Evolutionary conservation across 2,888 invertebrate genomes (phyloP).

Genomic region (Bombylius major): DNA sequence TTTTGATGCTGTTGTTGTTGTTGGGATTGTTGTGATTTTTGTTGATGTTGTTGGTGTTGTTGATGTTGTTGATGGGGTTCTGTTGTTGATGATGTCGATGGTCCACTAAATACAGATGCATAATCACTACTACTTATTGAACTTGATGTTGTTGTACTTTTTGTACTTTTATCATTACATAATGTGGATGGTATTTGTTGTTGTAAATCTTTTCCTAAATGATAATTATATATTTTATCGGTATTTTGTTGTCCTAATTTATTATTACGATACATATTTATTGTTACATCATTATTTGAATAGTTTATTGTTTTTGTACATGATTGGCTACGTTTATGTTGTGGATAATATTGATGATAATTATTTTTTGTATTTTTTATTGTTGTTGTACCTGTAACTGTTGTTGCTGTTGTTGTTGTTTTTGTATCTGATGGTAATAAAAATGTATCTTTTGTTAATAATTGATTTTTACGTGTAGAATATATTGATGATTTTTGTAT

Average conservation of each 20-base stretch:
- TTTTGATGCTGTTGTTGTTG: neutral
- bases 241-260: neutral
- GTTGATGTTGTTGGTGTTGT: neutral
- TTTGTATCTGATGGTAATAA: too few relatives aligned
- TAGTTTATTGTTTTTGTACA: slow-evolving; percentile 18
- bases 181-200: neutral
- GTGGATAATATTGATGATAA: neutral
- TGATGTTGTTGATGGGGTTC: slow-evolving; percentile 1
- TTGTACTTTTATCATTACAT: slow-evolving; percentile 18
- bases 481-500: neutral
- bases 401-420: too few relatives aligned
- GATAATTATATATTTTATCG: neutral
- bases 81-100: slow-evolving; percentile 12
- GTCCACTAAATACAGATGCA: slow-evolving; percentile 35
- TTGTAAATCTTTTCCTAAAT: neutral
- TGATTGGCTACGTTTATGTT: slow-evolving; percentile 29
- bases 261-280: too few relatives aligned
- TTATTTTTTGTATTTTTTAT: neutral
- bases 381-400: too few relatives aligned
- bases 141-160: slow-evolving; percentile 24
- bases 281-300: too few relatives aligned
- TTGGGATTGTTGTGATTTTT: neutral
- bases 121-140: slow-evolving; percentile 36
- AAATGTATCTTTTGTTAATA: too few relatives aligned
- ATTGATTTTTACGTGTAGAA: too few relatives aligned